Evolutionary conservation across 1,140 invertebrate genomes (phyloP), one percentile per base, ranked within the genome.

Genomic region (Diabrotica virgifera): DNA sequence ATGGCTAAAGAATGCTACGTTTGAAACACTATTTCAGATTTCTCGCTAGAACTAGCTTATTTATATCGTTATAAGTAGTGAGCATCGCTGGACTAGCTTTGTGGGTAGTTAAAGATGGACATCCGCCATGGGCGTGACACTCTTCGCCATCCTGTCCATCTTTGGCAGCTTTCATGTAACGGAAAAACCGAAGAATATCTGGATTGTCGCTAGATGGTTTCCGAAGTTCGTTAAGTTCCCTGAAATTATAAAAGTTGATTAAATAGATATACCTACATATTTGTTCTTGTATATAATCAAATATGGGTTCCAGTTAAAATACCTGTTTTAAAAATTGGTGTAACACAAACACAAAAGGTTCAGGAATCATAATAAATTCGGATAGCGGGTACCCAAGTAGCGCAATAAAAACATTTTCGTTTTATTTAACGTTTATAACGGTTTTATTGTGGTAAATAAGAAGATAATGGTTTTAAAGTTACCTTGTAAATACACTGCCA

Each of bases 111-210:
- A 85, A 81, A 63, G 79, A 76, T 58, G 77, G 75, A 74, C 84
- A 86, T 65, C 85, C 85, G 6, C 84, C 82, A 57, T 85, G 82
- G 5, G 82, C 80, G 10, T 72, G 64, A 74, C 91, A 94, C 69
- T 88, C 85, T 6, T 84, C 77, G 5, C 88, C 88, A 69, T 93
- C 91, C 72, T 94, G 92, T 0, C 91, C 92, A 67, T 92, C 89
- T 72, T 92, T 90, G 6, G 92, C 92, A 0, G 92, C 90, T 68
- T 91, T 88, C 91, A 94, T 93, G 77, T 93, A 93, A 52, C 87
- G 86, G 84, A 93, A 94, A 82, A 93, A 94, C 38, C 92, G 81
- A 10, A 94, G 79, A 37, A 93, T 92, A 66, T 93, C 91, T 6
- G 90, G 88, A 75, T 93, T 93, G 77, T 93, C 90, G 2, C 86